phyloP scores from a whole-genome alignment of 2,888 invertebrate species.

The Cataglyphis albicans region DNA sequence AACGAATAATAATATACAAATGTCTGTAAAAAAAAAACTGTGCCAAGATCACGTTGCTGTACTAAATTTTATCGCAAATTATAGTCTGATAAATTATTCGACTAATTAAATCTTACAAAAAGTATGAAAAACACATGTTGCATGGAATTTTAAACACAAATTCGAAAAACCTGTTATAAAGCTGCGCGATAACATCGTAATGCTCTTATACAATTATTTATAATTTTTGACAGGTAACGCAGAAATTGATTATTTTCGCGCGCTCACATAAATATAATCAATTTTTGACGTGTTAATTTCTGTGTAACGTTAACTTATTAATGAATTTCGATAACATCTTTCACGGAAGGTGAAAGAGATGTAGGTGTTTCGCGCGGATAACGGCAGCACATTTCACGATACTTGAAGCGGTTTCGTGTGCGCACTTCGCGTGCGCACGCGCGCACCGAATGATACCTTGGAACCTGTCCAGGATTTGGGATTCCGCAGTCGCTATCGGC shows the following conservation, averaged over 20 bases:
- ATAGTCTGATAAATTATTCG: background rate
- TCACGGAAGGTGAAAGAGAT: conserved; percentile 9
- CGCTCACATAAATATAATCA: conserved; percentile 14
- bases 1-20: background rate
- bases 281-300: conserved; percentile 24
- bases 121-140: background rate
- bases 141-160: background rate
- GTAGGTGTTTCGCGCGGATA: background rate
- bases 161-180: conserved; percentile 1
- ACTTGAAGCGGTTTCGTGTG: conserved; percentile 37
- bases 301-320: conserved; percentile 32
- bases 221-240: background rate
- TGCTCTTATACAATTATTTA: background rate
- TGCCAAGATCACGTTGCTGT: too few relatives aligned
- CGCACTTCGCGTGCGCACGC: conserved; percentile 13
- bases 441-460: conserved; percentile 32
- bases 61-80: conserved; percentile 22
- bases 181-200: background rate
- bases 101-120: conserved; percentile 7
- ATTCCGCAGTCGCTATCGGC: conserved; percentile 36
- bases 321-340: conserved; percentile 15
- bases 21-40: background rate
- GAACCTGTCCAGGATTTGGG: conserved; percentile 57
- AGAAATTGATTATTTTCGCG: conserved; percentile 33
- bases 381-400: conserved; percentile 51